Conservation (phyloP, 2,113 vertebrate genomes). For the Brachyistius frenatus region DNA sequence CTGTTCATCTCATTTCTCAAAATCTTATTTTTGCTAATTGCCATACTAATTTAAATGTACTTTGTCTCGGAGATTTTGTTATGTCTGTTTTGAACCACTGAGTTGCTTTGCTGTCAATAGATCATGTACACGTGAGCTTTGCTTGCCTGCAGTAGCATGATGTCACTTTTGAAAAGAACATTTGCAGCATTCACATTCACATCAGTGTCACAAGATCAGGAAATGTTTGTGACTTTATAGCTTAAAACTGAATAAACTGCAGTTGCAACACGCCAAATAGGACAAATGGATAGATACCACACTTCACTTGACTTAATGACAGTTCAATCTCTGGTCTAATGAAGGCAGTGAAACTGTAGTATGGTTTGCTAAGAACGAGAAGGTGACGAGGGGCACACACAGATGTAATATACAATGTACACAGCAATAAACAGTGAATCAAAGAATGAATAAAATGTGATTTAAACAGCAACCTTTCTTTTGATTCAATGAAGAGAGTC, state of each 20-base stretch:
- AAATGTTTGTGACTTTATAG: neutral
- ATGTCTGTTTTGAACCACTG: neutral
- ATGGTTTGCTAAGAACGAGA: neutral
- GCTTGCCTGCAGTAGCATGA: neutral
- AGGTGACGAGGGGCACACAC: neutral
- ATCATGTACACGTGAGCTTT: neutral
- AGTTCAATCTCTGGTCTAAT: neutral
- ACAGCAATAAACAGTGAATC: slow-evolving; percentile 4
- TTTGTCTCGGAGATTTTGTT: too few species aligned
- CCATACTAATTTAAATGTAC: too few species aligned
- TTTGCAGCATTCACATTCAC: neutral
- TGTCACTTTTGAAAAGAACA: neutral
- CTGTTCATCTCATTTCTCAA: neutral
- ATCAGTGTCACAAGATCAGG: neutral
- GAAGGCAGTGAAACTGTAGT: neutral
- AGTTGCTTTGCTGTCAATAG: neutral
- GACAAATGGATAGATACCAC: slow-evolving; percentile 3
- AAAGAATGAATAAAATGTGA: slow-evolving; percentile 30
- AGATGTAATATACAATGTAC: slow-evolving; percentile 1
- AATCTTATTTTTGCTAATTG: neutral
- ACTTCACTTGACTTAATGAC: slow-evolving; percentile 14
- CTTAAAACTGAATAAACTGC: neutral
- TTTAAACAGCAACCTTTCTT: neutral
- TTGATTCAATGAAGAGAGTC: slow-evolving; percentile 43
- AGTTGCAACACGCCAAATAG: neutral